These are phyloP conservation scores for Synchiropus splendidus DNA, from an alignment of 2,113 vertebrate species.

Conservation along the genomic window DNA sequence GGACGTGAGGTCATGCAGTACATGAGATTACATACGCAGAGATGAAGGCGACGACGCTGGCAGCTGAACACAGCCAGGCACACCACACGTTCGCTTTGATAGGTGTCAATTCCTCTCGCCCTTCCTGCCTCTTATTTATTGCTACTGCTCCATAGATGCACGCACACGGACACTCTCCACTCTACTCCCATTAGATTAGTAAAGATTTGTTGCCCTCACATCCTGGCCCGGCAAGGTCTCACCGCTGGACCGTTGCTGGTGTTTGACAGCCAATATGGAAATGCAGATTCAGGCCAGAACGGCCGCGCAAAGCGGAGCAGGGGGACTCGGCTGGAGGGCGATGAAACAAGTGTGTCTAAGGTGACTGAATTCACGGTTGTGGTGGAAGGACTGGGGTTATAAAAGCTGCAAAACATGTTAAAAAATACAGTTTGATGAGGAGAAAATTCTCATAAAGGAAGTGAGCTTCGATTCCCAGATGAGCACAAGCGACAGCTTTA, in stretches of 20 bases:
- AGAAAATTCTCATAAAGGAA: not conserved
- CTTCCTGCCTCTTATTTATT: not conserved
- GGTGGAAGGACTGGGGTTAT: too few species aligned
- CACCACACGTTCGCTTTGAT: constrained; percentile 5
- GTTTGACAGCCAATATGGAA: constrained; percentile 22
- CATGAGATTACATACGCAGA: constrained; percentile 10
- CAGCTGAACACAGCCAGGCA: constrained; percentile 8
- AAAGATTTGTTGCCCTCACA: constrained; percentile 39
- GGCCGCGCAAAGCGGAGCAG: constrained; percentile 9
- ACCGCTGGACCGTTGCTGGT: not conserved
- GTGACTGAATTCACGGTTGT: too few species aligned
- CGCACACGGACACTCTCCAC: constrained; percentile 5
- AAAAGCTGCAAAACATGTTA: not conserved
- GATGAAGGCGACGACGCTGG: constrained; percentile 29
- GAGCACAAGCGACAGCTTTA: not conserved
- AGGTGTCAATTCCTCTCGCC: constrained; percentile 11
- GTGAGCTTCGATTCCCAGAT: not conserved
- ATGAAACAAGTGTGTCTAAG: constrained; percentile 10
- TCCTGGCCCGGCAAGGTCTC: constrained; percentile 13
- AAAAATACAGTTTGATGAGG: not conserved
- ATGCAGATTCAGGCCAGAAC: constrained; percentile 11
- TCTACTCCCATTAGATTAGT: constrained; percentile 28
- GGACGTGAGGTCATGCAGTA: constrained; percentile 15
- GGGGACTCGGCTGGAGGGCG: constrained; percentile 3
- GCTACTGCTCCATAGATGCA: not conserved